These are phyloP conservation scores for Lepidurus arcticus DNA, from an alignment of 1,140 invertebrate species.

Conservation along the genomic window DNA sequence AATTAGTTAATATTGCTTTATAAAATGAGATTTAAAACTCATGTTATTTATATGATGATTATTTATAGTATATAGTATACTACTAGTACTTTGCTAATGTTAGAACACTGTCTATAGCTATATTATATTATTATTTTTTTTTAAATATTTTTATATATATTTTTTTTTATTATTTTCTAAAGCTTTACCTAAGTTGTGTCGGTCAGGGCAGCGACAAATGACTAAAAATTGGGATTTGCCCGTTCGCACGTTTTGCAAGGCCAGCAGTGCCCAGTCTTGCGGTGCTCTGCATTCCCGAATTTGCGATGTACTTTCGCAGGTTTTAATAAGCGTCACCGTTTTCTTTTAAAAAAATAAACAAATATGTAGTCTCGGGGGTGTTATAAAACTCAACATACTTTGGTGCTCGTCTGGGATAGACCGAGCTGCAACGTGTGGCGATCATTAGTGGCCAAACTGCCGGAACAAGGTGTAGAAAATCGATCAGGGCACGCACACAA, in stretches of 20 bases:
- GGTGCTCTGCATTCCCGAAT: slow-evolving; percentile 80
- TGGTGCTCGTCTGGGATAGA: slow-evolving; percentile 25
- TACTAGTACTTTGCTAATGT: background rate
- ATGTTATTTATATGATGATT: background rate
- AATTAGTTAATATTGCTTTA: background rate
- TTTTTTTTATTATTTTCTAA: too few species aligned
- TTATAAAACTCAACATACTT: slow-evolving; percentile 30
- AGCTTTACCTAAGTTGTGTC: slow-evolving; percentile 67
- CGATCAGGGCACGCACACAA: slow-evolving; percentile 79
- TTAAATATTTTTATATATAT: too few species aligned
- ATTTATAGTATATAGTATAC: too few species aligned
- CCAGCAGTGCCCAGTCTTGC: slow-evolving; percentile 83
- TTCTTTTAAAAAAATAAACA: slow-evolving; percentile 40
- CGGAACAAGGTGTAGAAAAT: slow-evolving; percentile 82
- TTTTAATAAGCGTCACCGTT: slow-evolving; percentile 84
- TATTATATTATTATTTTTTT: background rate
- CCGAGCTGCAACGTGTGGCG: slow-evolving; percentile 79
- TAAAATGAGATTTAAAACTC: background rate
- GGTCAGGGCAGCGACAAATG: slow-evolving; percentile 81
- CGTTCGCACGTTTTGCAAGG: slow-evolving; percentile 82
- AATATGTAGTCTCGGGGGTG: background rate
- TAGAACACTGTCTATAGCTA: background rate
- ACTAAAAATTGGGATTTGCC: slow-evolving; percentile 91
- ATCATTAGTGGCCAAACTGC: slow-evolving; percentile 78
- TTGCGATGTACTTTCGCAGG: slow-evolving; percentile 80